Evolutionary conservation across 92 coral and sea anemone genomes (phyloP).

Genomic region (Blastomussa wellsi): DNA sequence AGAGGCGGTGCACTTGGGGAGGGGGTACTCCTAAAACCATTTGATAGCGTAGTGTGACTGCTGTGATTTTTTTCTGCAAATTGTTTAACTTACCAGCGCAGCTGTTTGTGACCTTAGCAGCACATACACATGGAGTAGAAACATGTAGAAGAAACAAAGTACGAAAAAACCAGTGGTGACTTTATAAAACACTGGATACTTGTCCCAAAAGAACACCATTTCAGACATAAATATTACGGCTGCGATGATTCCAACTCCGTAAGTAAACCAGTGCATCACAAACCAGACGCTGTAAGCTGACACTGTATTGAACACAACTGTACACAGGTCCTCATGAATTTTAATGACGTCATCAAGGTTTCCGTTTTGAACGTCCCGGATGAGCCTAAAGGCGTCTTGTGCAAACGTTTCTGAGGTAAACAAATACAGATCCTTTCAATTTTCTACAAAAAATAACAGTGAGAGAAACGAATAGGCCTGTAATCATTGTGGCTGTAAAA

Average conservation of each 20-base stretch:
- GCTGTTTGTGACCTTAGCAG: conserved; percentile 70
- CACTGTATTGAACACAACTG: conserved; percentile 66
- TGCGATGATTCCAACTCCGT: conserved; percentile 59
- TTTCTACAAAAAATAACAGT: neutral
- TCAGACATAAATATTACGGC: conserved; percentile 52
- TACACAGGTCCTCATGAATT: conserved; percentile 71
- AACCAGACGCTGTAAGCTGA: conserved; percentile 73
- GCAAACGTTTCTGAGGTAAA: conserved; percentile 32
- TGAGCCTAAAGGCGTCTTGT: conserved; percentile 37
- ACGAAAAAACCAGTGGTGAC: conserved; percentile 32
- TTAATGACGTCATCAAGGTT: conserved; percentile 39
- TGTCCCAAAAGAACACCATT: conserved; percentile 5
- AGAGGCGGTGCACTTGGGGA: too few species aligned
- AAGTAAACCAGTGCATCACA: conserved; percentile 72
- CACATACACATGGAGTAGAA: conserved; percentile 68
- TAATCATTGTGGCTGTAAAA: too few species aligned
- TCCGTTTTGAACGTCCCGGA: conserved; percentile 24
- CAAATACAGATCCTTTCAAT: neutral
- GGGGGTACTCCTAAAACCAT: too few species aligned
- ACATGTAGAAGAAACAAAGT: conserved; percentile 42
- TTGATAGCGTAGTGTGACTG: too few species aligned
- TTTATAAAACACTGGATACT: neutral
- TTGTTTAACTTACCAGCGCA: conserved; percentile 51
- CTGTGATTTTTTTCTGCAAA: too few species aligned
- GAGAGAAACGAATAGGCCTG: neutral